Percentiles rank a stretch among this genome's conserved stretches.
phyloP scores from a whole-genome alignment of 2,797 vertebrate species.

The Lophura swinhoii region DNA sequence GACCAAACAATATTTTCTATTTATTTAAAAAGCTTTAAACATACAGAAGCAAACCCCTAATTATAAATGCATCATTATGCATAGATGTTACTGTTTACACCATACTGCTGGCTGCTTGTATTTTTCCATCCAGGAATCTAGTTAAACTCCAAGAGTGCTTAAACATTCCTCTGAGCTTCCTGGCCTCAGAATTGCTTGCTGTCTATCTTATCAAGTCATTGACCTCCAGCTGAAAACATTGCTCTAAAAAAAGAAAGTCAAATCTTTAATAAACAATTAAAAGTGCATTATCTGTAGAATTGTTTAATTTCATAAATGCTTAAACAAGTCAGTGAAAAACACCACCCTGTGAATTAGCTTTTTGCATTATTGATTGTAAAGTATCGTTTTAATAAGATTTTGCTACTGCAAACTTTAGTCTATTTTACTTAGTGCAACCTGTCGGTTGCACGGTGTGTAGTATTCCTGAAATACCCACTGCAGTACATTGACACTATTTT shows the following conservation, averaged over 20 bases:
- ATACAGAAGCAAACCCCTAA: constrained; percentile 73
- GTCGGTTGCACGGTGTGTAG: not conserved
- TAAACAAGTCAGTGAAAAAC: constrained; percentile 78
- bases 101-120: constrained; percentile 65
- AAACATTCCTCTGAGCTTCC: constrained; percentile 63
- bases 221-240: constrained; percentile 74
- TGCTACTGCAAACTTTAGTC: constrained; percentile 74
- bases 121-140: constrained; percentile 58
- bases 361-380: constrained; percentile 77
- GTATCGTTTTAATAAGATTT: constrained; percentile 69
- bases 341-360: constrained; percentile 79
- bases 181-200: constrained; percentile 63
- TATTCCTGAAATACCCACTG: constrained; percentile 70
- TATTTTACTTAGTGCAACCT: constrained; percentile 31
- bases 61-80: constrained; percentile 61
- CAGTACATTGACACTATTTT: constrained; percentile 70
- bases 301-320: constrained; percentile 75
- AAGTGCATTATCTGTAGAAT: constrained; percentile 78
- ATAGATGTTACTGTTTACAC: constrained; percentile 64
- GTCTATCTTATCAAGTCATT: constrained; percentile 68
- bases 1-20: constrained; percentile 75
- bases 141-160: constrained; percentile 62
- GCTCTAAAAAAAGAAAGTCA: constrained; percentile 70
- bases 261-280: constrained; percentile 77
- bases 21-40: constrained; percentile 74